Evolutionary conservation across 2,888 invertebrate genomes (phyloP), one percentile per base, ranked within the genome.

Genomic region (Galeopsomyia nigrocyanea): DNA sequence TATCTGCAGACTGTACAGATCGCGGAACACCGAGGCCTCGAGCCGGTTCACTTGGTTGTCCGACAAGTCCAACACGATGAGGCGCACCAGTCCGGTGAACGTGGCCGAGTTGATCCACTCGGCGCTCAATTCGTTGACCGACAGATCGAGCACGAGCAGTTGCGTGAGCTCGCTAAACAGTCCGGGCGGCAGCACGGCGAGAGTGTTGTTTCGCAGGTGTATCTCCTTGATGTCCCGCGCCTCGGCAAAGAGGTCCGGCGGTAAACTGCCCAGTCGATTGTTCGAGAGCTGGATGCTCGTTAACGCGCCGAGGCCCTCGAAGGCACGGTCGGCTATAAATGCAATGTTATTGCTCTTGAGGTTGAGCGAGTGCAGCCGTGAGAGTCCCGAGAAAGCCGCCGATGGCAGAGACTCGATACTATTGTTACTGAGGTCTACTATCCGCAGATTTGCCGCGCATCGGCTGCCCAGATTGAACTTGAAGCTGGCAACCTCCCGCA

Each of bases 101-200:
- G 94, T 94, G 2, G 92, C 93, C 22, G 94, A 90, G 83, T 93
- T 94, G 75, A 94, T 92, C 94, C 94, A 94, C 82, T 94, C 94
- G 61, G 93, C 91, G 3, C 93, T 93, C 75, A 95, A 87, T 86
- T 94, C 93, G 84, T 95, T 95, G 79, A 91, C 91, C 39, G 94
- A 93, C 80, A 95, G 87, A 87, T 95, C 94, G 75, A 95, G 87
- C 75, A 94, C 92, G 64, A 94, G 87, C 64, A 95, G 88, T 86
- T 94, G 93, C 67, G 91, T 89, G 69, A 95, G 87, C 80, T 93
- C 93, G 81, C 91, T 90, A 82, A 95, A 94, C 73, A 95, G 87
- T 26, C 94, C 94, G 13, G 94, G 94, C 61, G 94, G 94, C 49
- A 95, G 87, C 17, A 94, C 94, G 80, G 92, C 92, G 73, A 95